Evolutionary conservation across 2,888 invertebrate species (phyloP).

Genomic region (Nipponacmea schrenckii): DNA sequence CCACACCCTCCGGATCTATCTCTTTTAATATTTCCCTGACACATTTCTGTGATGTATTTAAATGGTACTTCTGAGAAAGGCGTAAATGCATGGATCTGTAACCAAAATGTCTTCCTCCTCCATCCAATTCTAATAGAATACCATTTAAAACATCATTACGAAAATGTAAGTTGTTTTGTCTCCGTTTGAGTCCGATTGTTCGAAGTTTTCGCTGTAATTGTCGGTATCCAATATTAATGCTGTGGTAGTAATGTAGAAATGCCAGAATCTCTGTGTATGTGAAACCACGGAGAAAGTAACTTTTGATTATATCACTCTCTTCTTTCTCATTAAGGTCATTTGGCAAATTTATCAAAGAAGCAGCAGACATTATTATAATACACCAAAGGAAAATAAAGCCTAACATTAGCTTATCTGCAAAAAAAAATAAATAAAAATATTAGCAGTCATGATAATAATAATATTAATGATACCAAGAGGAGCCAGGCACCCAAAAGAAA

Average conservation of each 20-base stretch:
- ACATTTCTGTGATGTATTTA: conserved; percentile 10
- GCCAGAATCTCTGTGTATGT: background rate
- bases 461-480: too few relatives aligned
- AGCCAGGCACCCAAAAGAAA: too few relatives aligned
- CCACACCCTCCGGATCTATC: conserved; percentile 16
- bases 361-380: too few relatives aligned
- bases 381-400: too few relatives aligned
- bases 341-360: too few relatives aligned
- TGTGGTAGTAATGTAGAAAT: background rate
- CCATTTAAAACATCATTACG: background rate
- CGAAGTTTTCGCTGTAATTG: background rate
- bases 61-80: background rate
- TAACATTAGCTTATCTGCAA: too few relatives aligned
- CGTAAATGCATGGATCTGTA: background rate
- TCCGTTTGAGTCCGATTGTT: background rate
- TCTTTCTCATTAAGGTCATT: too few relatives aligned
- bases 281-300: background rate
- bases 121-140: background rate
- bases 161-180: background rate
- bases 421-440: too few relatives aligned
- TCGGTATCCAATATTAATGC: background rate
- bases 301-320: background rate
- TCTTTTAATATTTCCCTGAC: conserved; percentile 15
- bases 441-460: too few relatives aligned
- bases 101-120: background rate